These are phyloP conservation scores for Lates calcarifer DNA, from an alignment of 2,113 vertebrate species.

Conservation along the genomic window DNA sequence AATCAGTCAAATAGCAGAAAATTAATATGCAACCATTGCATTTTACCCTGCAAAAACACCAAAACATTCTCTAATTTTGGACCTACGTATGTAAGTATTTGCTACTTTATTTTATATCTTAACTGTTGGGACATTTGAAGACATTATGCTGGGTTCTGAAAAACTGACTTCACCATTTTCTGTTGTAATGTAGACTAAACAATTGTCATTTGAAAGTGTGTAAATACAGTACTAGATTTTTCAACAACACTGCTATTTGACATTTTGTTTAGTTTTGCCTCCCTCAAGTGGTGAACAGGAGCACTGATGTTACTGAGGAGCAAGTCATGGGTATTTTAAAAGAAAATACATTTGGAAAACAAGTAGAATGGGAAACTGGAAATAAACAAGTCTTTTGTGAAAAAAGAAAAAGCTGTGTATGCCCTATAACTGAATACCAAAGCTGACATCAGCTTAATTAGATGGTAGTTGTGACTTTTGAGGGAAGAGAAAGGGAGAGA, in stretches of 20 bases:
- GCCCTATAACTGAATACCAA: not conserved
- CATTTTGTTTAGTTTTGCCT: constrained; percentile 58
- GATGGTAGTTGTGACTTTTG: not conserved
- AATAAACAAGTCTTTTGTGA: not conserved
- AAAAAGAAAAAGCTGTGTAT: not conserved
- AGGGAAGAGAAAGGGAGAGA: not conserved
- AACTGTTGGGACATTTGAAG: not conserved
- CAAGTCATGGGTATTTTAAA: not conserved
- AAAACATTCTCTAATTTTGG: no score
- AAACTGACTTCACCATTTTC: not conserved
- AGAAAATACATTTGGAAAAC: not conserved
- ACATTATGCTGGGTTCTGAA: not conserved
- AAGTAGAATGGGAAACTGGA: not conserved
- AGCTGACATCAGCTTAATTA: not conserved
- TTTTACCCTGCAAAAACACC: not conserved
- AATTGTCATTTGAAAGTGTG: not conserved
- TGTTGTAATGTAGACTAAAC: no score
- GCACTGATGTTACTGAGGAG: not conserved
- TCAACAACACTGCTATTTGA: not conserved
- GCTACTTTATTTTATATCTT: not conserved
- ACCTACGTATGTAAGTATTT: not conserved
- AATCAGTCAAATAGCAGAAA: no score
- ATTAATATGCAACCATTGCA: not conserved
- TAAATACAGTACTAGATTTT: not conserved
- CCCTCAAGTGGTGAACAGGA: constrained; percentile 69